Conservation (phyloP, 1,140 invertebrate genomes). For the Meloidogyne exigua region DNA sequence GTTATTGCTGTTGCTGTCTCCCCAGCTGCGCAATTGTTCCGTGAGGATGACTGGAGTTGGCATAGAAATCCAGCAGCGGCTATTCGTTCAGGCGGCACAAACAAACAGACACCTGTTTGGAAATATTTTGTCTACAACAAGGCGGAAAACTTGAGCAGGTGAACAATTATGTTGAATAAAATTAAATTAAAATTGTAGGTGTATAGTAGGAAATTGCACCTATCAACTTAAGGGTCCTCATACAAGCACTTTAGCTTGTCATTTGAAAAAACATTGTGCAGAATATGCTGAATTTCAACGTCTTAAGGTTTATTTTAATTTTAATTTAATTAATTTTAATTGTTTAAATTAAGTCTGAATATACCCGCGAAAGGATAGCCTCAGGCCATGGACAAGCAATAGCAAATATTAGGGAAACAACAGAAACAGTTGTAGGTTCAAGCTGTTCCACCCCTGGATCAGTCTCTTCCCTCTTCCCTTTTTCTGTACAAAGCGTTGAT, state of each 20-base stretch:
- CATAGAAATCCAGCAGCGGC: slow-evolving; percentile 61
- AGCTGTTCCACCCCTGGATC: slow-evolving; percentile 15
- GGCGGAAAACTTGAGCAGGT: slow-evolving; percentile 60
- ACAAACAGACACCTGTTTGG: slow-evolving; percentile 63
- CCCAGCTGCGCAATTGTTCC: slow-evolving; percentile 56
- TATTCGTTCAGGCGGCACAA: slow-evolving; percentile 62
- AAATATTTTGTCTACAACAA: slow-evolving; percentile 63
- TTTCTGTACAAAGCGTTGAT: slow-evolving; percentile 1
- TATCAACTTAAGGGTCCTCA: slow-evolving; percentile 63
- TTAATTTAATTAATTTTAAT: not conserved
- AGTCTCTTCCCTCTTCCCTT: not conserved
- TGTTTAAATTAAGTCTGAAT: slow-evolving; percentile 15
- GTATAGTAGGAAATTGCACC: slow-evolving; percentile 61
- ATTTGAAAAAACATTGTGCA: slow-evolving; percentile 59
- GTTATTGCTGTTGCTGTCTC: slow-evolving; percentile 61
- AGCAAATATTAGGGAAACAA: not conserved
- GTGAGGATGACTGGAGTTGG: slow-evolving; percentile 60
- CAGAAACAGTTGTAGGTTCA: not conserved
- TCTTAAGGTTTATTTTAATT: slow-evolving; percentile 46
- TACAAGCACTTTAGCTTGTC: slow-evolving; percentile 59
- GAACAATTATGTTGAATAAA: not conserved
- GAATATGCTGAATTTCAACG: slow-evolving; percentile 63
- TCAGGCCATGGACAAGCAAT: not conserved
- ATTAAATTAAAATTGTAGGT: slow-evolving; percentile 34
- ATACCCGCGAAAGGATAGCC: slow-evolving; percentile 26